phyloP scores from a whole-genome alignment of 1,140 invertebrate genomes.

The Reticulitermes speratus region DNA sequence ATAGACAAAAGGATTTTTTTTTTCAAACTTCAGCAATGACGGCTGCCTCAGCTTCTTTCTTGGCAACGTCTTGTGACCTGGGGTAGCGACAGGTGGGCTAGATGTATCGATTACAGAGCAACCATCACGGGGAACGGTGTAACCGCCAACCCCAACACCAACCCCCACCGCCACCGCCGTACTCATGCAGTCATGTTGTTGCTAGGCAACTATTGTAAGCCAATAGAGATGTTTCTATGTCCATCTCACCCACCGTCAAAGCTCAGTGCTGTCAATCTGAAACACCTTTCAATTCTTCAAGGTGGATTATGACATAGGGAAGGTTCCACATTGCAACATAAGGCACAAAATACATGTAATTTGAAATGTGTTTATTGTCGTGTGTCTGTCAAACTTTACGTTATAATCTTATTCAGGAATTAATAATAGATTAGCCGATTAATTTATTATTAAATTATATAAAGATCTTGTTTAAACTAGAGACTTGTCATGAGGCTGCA shows the following conservation, averaged over 20 bases:
- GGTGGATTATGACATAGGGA: not conserved
- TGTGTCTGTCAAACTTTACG: no score
- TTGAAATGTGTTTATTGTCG: no score
- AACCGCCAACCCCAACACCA: not conserved
- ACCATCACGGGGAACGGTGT: not conserved
- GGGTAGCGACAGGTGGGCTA: not conserved
- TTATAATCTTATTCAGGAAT: no score
- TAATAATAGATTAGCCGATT: no score
- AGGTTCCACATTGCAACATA: no score
- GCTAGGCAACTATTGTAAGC: conserved; percentile 14
- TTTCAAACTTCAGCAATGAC: no score
- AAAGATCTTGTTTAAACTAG: no score
- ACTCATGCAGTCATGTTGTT: not conserved
- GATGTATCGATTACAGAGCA: conserved; percentile 18
- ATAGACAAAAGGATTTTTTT: no score
- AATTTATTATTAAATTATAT: no score
- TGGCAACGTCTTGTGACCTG: not conserved
- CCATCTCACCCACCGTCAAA: not conserved
- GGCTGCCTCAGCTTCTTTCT: no score
- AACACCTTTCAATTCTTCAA: not conserved
- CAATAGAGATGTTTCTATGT: conserved; percentile 3
- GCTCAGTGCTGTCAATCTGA: conserved; percentile 8
- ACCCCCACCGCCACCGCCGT: not conserved
- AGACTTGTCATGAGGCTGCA: no score
- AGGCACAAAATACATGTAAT: no score